A percentile compares a stretch with the other conserved stretches of the same genome.
Conservation (phyloP, 2,797 vertebrate species). For the Tachyglossus aculeatus region DNA sequence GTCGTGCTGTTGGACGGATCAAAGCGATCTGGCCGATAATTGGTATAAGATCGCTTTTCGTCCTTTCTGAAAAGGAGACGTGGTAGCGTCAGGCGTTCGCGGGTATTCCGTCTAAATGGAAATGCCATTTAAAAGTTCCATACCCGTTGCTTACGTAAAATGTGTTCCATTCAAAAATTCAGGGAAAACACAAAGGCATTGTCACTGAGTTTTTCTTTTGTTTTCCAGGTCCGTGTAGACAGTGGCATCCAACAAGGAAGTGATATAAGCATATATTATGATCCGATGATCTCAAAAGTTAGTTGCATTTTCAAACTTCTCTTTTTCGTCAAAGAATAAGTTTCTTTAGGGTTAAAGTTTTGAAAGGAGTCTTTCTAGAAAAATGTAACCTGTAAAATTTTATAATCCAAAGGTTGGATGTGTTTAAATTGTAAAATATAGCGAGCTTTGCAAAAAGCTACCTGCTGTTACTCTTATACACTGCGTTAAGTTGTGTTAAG, state of each 20-base stretch:
- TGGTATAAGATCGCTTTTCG: not conserved
- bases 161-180: constrained; percentile 3
- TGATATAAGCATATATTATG: constrained; percentile 99
- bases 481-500: too few species aligned
- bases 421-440: too few species aligned
- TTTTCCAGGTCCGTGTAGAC: constrained; percentile 90
- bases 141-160: not conserved
- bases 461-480: too few species aligned
- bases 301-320: constrained; percentile 54
- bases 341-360: too few species aligned
- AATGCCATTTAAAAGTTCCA: not conserved
- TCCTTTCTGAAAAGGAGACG: constrained; percentile 25
- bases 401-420: too few species aligned
- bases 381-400: too few species aligned
- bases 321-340: too few species aligned
- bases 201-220: constrained; percentile 22
- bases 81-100: constrained; percentile 23
- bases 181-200: constrained; percentile 2
- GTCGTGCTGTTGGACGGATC: constrained; percentile 12
- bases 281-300: constrained; percentile 99
- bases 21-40: constrained; percentile 9
- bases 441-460: too few species aligned
- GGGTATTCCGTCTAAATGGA: not conserved
- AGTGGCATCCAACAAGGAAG: constrained; percentile 97
- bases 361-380: too few species aligned